A percentile compares a stretch with the other conserved stretches of the same genome.
phyloP scores from a whole-genome alignment of 1,140 invertebrate genomes.

The Plectrocnemia conspersa region DNA sequence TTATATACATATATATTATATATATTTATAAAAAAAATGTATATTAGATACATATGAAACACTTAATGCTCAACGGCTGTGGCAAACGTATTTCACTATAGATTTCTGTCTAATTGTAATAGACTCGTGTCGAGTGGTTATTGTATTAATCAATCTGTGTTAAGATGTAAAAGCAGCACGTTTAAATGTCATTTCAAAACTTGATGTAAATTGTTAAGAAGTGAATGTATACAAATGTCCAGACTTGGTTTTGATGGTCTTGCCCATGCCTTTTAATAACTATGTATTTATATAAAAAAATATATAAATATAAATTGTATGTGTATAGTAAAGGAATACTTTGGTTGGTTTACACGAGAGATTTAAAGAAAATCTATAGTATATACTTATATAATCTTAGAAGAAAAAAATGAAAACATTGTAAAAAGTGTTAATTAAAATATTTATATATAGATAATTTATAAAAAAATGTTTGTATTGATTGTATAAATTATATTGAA shows the following conservation, averaged over 20 bases:
- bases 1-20: conserved; percentile 3
- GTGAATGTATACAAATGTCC: conserved; percentile 17
- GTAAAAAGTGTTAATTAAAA: conserved; percentile 7
- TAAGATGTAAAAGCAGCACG: conserved; percentile 11
- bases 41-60: neutral
- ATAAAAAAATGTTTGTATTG: no score
- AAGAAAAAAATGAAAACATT: conserved; percentile 9
- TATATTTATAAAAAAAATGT: neutral
- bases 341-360: neutral
- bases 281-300: conserved; percentile 12
- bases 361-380: conserved; percentile 2
- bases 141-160: conserved; percentile 5
- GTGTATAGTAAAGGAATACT: conserved; percentile 4
- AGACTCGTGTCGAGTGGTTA: conserved; percentile 9
- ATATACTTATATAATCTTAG: conserved; percentile 1
- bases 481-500: no score
- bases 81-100: conserved; percentile 13
- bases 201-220: conserved; percentile 14
- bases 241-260: conserved; percentile 29
- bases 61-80: conserved; percentile 19
- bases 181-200: no score
- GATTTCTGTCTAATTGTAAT: conserved; percentile 1
- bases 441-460: conserved; percentile 1
- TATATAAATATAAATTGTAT: conserved; percentile 5
- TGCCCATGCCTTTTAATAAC: conserved; percentile 30